Evolutionary conservation across 2,888 invertebrate species (phyloP).

Genomic region (Amphipoea lucens): DNA sequence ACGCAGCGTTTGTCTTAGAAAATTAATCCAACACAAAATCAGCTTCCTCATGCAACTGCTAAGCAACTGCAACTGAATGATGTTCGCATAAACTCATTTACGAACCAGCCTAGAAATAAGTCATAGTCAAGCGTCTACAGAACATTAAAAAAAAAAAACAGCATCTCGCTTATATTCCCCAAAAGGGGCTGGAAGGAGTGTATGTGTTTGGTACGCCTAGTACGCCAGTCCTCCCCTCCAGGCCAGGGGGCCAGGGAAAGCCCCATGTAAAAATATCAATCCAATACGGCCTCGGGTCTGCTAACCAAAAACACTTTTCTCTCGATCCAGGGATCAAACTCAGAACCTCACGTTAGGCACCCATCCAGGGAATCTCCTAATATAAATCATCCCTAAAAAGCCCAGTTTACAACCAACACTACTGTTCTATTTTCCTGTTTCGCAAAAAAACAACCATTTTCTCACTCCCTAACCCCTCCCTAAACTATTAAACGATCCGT

Average conservation of each 20-base stretch:
- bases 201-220: neutral
- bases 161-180: neutral
- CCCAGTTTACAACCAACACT: constrained; percentile 2
- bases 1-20: constrained; percentile 17
- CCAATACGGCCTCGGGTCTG: neutral
- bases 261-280: too few relatives aligned
- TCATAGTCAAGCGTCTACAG: neutral
- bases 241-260: too few relatives aligned
- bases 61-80: neutral
- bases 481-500: constrained; percentile 59
- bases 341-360: neutral
- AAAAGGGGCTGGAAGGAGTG: neutral
- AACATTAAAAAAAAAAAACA: neutral
- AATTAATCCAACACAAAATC: constrained; percentile 34
- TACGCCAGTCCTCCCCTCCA: neutral
- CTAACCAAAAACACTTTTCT: neutral
- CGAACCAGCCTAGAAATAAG: neutral
- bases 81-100: neutral
- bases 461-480: constrained; percentile 21
- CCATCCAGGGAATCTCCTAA: neutral
- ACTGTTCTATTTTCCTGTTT: constrained; percentile 16
- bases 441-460: constrained; percentile 17
- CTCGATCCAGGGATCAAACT: neutral
- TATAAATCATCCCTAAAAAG: constrained; percentile 27
- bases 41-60: neutral